Percentiles rank a stretch among this genome's conserved stretches.
Evolutionary conservation across 1,140 invertebrate species (phyloP).

Genomic region (Meloidogyne exigua): DNA sequence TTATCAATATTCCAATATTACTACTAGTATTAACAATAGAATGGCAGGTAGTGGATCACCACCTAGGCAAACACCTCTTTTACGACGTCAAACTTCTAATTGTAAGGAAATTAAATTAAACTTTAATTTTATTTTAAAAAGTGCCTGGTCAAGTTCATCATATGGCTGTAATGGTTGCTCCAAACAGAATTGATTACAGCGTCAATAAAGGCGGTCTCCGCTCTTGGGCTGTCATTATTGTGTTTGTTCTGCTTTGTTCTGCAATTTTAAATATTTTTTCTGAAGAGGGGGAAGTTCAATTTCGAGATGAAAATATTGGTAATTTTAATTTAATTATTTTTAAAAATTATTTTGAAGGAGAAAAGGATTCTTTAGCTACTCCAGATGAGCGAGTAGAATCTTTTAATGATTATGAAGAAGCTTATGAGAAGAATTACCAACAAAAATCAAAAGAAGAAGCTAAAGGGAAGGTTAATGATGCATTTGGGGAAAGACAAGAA

Average conservation of each 20-base stretch:
- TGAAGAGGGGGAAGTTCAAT: conserved; percentile 33
- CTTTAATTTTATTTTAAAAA: conserved; percentile 13
- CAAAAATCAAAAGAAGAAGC: conserved; percentile 19
- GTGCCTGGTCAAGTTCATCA: conserved; percentile 51
- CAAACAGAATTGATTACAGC: conserved; percentile 47
- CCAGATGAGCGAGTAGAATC: conserved; percentile 22
- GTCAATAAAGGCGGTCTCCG: conserved; percentile 51
- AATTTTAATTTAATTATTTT: conserved; percentile 6
- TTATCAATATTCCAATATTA: not conserved
- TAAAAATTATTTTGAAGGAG: not conserved
- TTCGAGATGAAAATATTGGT: conserved; percentile 1
- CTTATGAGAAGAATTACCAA: not conserved
- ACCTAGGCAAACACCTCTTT: not conserved
- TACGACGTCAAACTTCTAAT: not conserved
- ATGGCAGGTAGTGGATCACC: not conserved
- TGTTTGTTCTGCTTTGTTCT: conserved; percentile 54
- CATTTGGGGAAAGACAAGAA: conserved; percentile 30
- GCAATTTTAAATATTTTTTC: conserved; percentile 54
- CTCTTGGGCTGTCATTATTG: conserved; percentile 49
- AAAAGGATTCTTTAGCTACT: not conserved
- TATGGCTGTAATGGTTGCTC: conserved; percentile 55
- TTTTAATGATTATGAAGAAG: conserved; percentile 23
- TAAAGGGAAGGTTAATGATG: conserved; percentile 34
- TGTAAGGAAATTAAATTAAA: conserved; percentile 8
- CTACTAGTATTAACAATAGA: not conserved